Percentiles rank a stretch among this genome's conserved stretches.
Conservation (phyloP, 1,140 invertebrate genomes). For the Bilobella aurantiaca region DNA sequence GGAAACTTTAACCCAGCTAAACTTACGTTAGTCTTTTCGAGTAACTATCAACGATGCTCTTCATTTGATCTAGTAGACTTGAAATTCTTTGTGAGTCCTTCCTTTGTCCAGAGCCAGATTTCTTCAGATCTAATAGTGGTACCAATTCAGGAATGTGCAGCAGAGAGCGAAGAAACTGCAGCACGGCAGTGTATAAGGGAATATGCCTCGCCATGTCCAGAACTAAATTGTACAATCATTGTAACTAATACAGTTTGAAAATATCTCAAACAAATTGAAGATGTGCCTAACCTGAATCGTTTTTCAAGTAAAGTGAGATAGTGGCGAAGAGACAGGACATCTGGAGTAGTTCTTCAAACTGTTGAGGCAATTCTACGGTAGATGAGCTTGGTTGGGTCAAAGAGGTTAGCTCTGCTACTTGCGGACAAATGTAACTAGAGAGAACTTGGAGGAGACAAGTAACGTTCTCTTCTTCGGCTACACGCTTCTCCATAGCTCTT, state of each 20-base stretch:
- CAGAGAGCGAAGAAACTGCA: conserved; percentile 68
- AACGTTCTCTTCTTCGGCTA: conserved; percentile 85
- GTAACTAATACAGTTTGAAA: background rate
- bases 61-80: conserved; percentile 71
- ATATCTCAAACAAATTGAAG: too few species aligned
- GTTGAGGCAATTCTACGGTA: conserved; percentile 45
- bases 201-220: conserved; percentile 90
- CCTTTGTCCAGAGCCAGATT: conserved; percentile 19
- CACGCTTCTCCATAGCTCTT: conserved; percentile 74
- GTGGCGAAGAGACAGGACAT: conserved; percentile 76
- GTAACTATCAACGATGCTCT: conserved; percentile 80
- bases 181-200: conserved; percentile 72
- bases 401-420: conserved; percentile 37
- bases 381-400: conserved; percentile 30
- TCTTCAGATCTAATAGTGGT: conserved; percentile 48
- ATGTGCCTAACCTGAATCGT: conserved; percentile 71
- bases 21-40: conserved; percentile 63
- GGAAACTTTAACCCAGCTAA: too few species aligned
- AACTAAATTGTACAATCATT: conserved; percentile 44
- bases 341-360: conserved; percentile 63
- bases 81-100: conserved; percentile 48
- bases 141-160: conserved; percentile 57
- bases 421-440: conserved; percentile 74
- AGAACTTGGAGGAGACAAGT: conserved; percentile 69
- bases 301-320: conserved; percentile 79